phyloP scores from a whole-genome alignment of 2,888 invertebrate genomes.

The Deroplatys truncata region DNA sequence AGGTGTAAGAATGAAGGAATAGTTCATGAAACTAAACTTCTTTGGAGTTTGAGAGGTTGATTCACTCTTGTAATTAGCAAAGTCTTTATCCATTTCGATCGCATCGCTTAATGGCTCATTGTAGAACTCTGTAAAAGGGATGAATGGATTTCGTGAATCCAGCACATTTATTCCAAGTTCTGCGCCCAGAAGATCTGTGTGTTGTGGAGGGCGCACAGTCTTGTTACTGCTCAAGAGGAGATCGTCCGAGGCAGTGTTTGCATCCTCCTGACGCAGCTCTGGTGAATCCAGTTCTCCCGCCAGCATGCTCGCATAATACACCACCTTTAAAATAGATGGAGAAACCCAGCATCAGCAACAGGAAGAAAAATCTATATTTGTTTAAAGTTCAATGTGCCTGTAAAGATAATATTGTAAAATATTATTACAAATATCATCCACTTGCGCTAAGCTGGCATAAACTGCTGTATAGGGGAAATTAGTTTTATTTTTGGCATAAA shows the following conservation, averaged over 20 bases:
- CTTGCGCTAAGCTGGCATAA: not conserved
- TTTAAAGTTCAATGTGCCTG: not conserved
- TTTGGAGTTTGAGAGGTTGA: conserved; percentile 36
- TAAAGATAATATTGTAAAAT: too few relatives aligned
- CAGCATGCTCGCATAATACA: conserved; percentile 83
- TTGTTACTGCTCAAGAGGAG: conserved; percentile 50
- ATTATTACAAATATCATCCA: not conserved
- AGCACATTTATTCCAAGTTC: conserved; percentile 72
- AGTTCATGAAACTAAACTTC: conserved; percentile 85
- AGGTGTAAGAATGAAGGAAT: conserved; percentile 86
- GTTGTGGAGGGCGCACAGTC: conserved; percentile 47
- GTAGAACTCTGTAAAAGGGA: conserved; percentile 88
- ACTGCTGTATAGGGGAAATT: not conserved
- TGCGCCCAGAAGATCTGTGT: conserved; percentile 61
- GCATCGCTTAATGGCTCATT: conserved; percentile 90
- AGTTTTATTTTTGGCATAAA: too few relatives aligned
- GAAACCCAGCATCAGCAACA: not conserved
- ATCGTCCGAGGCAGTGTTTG: conserved; percentile 40
- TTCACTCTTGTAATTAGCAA: conserved; percentile 77
- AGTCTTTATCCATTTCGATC: conserved; percentile 92
- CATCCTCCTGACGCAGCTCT: conserved; percentile 53
- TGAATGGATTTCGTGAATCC: conserved; percentile 77
- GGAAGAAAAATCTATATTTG: not conserved
- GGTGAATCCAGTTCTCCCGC: conserved; percentile 74
- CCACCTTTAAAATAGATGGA: conserved; percentile 53